Conservation (phyloP, 2,113 vertebrate species). For the Charina bottae region DNA sequence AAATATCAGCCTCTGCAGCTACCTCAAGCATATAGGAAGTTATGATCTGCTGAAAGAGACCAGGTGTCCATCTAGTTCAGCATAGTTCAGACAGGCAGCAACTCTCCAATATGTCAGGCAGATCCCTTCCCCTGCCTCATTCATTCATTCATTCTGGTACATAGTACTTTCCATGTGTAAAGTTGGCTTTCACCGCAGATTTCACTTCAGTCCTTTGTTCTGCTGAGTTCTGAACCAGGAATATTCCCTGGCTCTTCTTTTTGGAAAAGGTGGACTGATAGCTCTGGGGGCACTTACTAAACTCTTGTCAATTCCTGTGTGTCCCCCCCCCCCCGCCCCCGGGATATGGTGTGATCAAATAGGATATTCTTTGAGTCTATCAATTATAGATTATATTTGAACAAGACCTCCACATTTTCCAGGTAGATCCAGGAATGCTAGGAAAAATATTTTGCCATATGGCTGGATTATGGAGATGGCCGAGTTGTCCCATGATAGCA, state of each 20-base stretch:
- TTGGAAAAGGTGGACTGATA: background rate
- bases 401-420: background rate
- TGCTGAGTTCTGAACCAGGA: background rate
- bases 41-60: background rate
- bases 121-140: background rate
- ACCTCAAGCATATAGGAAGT: background rate
- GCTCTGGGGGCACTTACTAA: background rate
- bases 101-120: background rate
- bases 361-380: no score
- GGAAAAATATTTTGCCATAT: background rate
- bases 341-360: no score
- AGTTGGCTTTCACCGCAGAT: background rate
- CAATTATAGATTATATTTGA: background rate
- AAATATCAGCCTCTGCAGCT: background rate
- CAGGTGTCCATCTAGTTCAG: background rate
- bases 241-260: background rate
- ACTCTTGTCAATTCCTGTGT: background rate
- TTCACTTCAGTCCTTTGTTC: background rate
- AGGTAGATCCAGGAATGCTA: background rate
- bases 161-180: background rate
- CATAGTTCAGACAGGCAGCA: background rate
- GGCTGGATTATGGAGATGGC: background rate
- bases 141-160: background rate
- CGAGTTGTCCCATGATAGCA: background rate
- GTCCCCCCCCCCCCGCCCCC: no score